A percentile compares a stretch with the other conserved stretches of the same genome.
Evolutionary conservation across 2,888 invertebrate genomes (phyloP).

Genomic region (Pristionchus mayeri): DNA sequence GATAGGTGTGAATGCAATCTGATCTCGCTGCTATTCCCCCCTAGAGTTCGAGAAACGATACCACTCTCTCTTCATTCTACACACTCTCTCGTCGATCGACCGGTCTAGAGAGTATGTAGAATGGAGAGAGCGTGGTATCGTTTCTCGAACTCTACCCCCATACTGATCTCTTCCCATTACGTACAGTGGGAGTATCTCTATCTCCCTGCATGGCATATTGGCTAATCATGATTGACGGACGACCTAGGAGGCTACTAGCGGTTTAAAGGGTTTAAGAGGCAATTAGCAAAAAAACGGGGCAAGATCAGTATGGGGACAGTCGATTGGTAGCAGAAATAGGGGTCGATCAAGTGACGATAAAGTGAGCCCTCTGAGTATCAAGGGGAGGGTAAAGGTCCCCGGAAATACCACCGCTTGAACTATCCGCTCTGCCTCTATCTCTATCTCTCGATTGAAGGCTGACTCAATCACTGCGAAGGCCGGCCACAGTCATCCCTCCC

Average conservation of each 20-base stretch:
- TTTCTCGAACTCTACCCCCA: background rate
- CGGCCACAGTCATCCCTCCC: background rate
- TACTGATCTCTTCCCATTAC: too few species aligned
- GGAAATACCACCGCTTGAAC: slow-evolving; percentile 17
- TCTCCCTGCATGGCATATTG: background rate
- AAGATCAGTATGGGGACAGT: too few species aligned
- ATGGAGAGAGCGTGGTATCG: background rate
- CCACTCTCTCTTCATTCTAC: too few species aligned
- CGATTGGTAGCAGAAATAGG: background rate
- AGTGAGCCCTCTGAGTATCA: background rate
- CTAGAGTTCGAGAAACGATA: background rate
- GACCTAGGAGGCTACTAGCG: too few species aligned
- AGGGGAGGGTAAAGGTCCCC: background rate
- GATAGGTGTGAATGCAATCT: background rate
- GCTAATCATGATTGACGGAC: background rate
- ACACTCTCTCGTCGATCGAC: too few species aligned
- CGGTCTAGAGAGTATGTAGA: too few species aligned
- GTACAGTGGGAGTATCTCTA: background rate
- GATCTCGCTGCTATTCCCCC: background rate
- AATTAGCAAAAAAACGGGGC: too few species aligned
- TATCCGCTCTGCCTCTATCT: background rate
- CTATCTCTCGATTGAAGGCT: background rate
- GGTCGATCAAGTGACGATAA: background rate
- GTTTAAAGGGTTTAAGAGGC: background rate
- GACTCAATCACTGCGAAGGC: too few species aligned